Evolutionary conservation across 2,888 invertebrate genomes (phyloP), one percentile per base, ranked within the genome.

Genomic region (Phorcus lineatus): DNA sequence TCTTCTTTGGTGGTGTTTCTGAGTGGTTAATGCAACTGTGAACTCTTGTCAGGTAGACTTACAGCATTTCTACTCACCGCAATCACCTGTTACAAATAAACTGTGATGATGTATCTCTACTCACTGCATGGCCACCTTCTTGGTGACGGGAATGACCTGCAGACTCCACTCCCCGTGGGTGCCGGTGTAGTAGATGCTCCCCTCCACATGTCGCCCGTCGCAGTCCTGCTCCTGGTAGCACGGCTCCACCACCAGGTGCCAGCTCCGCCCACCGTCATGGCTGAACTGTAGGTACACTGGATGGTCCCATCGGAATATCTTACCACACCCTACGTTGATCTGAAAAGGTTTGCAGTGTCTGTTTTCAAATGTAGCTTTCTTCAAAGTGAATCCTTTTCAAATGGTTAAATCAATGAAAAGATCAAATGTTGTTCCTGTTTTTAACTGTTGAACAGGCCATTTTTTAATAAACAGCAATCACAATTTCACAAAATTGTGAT

Each of bases 311-410:
- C 91, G 87, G 83, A 92, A 93, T 77, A 89, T 87, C 80, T 90
- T 89, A 40, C 89, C 90, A 85, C 93, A 93, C 4, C 92, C 93
- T 22, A 93, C 93, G 87, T 91, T 93, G 67, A 93, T 92, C 93
- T 93, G 81, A 7, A 62, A 19, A 7, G 36, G 7, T 47, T 47
- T 13, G 47, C 11, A 13, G 47, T 11, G 1, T 47, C 47, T 9
- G 1, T 47, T 13, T 9, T 47, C 11, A 47, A 47, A 1, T 47
- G 36, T 4, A 36, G 2, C 36, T 4, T 36, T 7, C 36, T 36
- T 36, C 2, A 36, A 36, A 36, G 36, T 36, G 36, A 4, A 36
- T 36, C 7, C 7, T 36, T 36, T 4, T 36, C 36, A 4, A 7
- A 36, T n/a, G 7, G 47, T 47, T 47, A 47, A 13, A 47, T 47